Base-by-base conservation (phyloP, 2,888 invertebrate genomes). In the Eutolmus rufibarbis region DNA sequence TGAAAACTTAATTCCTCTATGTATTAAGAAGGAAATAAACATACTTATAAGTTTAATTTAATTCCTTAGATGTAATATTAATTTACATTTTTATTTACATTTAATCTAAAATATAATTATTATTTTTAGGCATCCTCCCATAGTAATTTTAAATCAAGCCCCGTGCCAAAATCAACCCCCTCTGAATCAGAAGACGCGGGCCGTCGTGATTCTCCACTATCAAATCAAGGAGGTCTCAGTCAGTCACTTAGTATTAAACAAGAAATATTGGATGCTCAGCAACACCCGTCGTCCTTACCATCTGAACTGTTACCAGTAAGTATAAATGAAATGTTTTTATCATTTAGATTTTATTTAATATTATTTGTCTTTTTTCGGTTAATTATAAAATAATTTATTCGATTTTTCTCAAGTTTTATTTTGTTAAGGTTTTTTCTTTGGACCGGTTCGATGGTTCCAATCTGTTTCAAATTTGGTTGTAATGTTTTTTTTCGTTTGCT, bases 71-170 rank as follows among this genome's bases (percentile, higher is more conserved):
- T 51, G n/a, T 51, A 51, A n/a, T 51, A 40, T 51, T n/a, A 51
- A 51, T 51, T 51, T 51, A 51, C 16, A 51, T 51, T 51, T 16
- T 51, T 51, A 51, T 51, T 23, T 66, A 19, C 9, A 28, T 66
- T 66, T 23, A 66, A 66, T 16, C 66, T 66, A 23, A 66, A 66
- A 66, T 28, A 66, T 66, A 19, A 66, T 66, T 66, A 66, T 66
- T 28, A 12, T 66, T 90, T 89, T 91, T 92, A 95, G 95, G 94
- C 94, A 92, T 94, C 94, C 90, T 93, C 94, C 91, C 94, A 94
- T 92, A 94, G 94, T 94, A 95, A 95, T 94, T 95, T 94, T 92
- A 95, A 95, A 94, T 94, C 94, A 93, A 94, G 94, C 93, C 94
- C 94, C 90, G 92, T 94, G 93, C 94, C 95, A 94, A 95, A 95